Evolutionary conservation across 2,113 vertebrate genomes (phyloP).

Genomic region (Sapajus apella): DNA sequence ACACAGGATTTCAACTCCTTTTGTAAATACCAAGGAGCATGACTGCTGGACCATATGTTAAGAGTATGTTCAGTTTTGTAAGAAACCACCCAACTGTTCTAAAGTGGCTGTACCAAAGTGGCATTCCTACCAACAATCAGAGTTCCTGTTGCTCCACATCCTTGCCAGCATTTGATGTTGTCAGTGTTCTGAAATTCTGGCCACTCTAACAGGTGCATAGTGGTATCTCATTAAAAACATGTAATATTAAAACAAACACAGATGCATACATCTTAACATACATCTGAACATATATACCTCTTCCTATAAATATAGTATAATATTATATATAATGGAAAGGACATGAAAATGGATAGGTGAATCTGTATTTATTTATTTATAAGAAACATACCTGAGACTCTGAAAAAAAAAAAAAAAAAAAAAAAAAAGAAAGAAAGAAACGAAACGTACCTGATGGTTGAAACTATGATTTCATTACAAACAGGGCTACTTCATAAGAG

Average conservation of each 20-base stretch:
- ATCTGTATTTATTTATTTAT: neutral
- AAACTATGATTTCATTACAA: neutral
- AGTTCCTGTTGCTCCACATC: neutral
- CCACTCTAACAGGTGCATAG: neutral
- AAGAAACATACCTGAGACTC: neutral
- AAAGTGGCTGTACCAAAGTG: neutral
- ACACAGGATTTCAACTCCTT: neutral
- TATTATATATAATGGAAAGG: neutral
- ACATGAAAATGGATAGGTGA: neutral
- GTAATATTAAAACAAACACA: neutral
- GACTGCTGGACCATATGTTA: neutral
- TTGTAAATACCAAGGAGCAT: neutral
- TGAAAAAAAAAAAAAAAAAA: no score
- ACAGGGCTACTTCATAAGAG: neutral
- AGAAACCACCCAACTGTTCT: neutral
- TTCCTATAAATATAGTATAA: neutral
- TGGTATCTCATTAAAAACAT: neutral
- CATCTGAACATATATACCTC: neutral
- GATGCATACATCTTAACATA: neutral
- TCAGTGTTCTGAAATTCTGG: no score
- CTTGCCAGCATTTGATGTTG: neutral
- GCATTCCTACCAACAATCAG: neutral
- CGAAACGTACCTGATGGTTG: neutral
- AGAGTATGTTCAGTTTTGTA: neutral
- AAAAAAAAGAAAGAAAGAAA: no score